Evolutionary conservation across 2,797 vertebrate genomes (phyloP), one percentile per base, ranked within the genome.

Genomic region (Chromobotia macracanthus): DNA sequence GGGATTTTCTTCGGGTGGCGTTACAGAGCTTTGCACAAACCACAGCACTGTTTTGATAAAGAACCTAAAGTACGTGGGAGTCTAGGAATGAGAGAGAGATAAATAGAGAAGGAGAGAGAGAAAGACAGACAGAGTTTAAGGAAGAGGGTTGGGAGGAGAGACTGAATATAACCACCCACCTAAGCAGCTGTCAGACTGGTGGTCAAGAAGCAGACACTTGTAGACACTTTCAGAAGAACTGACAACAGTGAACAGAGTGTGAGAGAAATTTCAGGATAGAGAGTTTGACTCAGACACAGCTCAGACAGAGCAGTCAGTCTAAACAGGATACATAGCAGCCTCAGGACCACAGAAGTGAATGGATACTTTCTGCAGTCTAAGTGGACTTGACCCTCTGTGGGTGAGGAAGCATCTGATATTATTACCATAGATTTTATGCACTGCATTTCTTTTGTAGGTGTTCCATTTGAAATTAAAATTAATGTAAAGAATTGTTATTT

Each of bases 281-380:
- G 58, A 53, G 38, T 46, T 81, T 61, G 63, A 75, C 65, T 80
- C 21, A 77, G 35, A 86, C 38, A 80, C 63, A 82, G 72, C 82
- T 78, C 80, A 83, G 58, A 81, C 80, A 87, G 82, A 53, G 16
- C 79, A 61, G 80, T 31, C 84, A 82, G 83, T 41, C 9, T 41
- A 41, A 86, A 82, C 71, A 83, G 80, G 86, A 87, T 81, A 87
- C 18, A 84, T 46, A 75, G 76, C 58, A 88, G 87, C 88, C 84
- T 84, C 88, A 75, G 89, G 82, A 91, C 87, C 87, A 77, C 82
- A 82, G 84, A 72, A 79, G 80, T 92, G 90, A 91, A 95, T 95
- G 94, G 94, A 95, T 90, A 91, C 91, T 89, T 93, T 94, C 81
- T 95, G 94, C 90, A 91, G 91, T 91, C 90, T 94, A 73, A 94